Conservation (phyloP, 2,113 vertebrate species). For the Neogobius melanostomus region DNA sequence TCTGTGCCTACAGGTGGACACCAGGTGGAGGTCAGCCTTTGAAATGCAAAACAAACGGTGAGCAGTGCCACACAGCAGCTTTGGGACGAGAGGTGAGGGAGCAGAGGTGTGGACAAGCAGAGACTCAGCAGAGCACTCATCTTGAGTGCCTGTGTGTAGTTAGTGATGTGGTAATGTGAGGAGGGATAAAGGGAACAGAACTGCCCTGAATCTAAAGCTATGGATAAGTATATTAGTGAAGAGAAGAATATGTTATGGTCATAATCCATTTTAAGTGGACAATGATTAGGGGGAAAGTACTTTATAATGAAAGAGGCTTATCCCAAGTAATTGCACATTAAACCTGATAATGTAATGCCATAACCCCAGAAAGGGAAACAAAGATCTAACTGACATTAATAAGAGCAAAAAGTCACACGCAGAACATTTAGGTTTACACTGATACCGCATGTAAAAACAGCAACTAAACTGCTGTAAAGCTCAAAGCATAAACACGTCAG, state of each 20-base stretch:
- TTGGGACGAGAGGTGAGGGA: constrained; percentile 6
- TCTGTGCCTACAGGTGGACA: neutral
- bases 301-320: too few species aligned
- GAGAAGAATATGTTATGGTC: neutral
- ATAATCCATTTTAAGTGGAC: too few species aligned
- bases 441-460: too few species aligned
- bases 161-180: neutral
- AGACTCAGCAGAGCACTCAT: neutral
- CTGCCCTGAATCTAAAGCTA: neutral
- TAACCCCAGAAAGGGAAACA: neutral
- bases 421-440: too few species aligned
- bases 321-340: too few species aligned
- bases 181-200: neutral
- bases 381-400: too few species aligned
- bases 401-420: too few species aligned
- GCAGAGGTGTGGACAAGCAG: neutral
- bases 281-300: too few species aligned
- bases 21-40: constrained; percentile 7
- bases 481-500: too few species aligned
- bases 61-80: neutral
- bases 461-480: too few species aligned
- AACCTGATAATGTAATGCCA: neutral
- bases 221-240: neutral
- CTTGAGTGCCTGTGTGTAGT: neutral
- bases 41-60: constrained; percentile 5